Percentiles rank a stretch among this genome's conserved stretches.
Evolutionary conservation across 2,888 invertebrate genomes (phyloP).

Genomic region (Dasysyrphus albostriatus): DNA sequence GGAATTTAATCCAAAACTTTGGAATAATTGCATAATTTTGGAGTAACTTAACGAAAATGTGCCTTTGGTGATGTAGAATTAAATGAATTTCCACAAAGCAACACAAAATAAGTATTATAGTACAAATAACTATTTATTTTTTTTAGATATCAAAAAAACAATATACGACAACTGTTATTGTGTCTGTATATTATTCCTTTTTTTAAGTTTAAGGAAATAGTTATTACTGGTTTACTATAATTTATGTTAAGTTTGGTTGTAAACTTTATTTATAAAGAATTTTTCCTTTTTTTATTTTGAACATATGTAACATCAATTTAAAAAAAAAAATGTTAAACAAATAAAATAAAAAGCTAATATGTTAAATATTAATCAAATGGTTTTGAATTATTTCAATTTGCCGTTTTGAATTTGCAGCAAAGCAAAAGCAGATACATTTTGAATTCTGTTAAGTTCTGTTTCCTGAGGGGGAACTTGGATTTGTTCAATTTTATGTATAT

Average conservation of each 20-base stretch:
- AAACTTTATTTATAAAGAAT: slow-evolving; percentile 43
- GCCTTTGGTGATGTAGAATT: slow-evolving; percentile 35
- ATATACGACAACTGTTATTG: slow-evolving; percentile 1
- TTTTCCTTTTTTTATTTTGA: slow-evolving; percentile 37
- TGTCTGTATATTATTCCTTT: slow-evolving; percentile 50
- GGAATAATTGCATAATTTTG: neutral
- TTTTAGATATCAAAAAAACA: slow-evolving; percentile 30
- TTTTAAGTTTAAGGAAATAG: slow-evolving; percentile 43
- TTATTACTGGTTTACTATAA: slow-evolving; percentile 27
- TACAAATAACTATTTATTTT: slow-evolving; percentile 71
- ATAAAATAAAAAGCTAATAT: slow-evolving; percentile 28
- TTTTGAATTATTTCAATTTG: neutral
- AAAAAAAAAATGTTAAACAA: slow-evolving; percentile 39
- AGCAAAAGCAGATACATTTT: slow-evolving; percentile 80
- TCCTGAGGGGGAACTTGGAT: slow-evolving; percentile 59
- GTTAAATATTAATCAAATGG: neutral
- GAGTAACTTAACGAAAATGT: slow-evolving; percentile 18
- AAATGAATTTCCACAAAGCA: slow-evolving; percentile 32
- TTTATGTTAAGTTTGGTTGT: slow-evolving; percentile 37
- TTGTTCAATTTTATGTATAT: slow-evolving; percentile 79
- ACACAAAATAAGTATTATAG: slow-evolving; percentile 64
- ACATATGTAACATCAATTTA: neutral
- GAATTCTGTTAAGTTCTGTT: slow-evolving; percentile 78
- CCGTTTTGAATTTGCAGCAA: slow-evolving; percentile 77
- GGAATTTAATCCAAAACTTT: neutral